Percentiles rank a stretch among this genome's conserved stretches.
These are phyloP conservation scores for Eufriesea mexicana DNA, from an alignment of 1,140 invertebrate species.

Conservation along the genomic window DNA sequence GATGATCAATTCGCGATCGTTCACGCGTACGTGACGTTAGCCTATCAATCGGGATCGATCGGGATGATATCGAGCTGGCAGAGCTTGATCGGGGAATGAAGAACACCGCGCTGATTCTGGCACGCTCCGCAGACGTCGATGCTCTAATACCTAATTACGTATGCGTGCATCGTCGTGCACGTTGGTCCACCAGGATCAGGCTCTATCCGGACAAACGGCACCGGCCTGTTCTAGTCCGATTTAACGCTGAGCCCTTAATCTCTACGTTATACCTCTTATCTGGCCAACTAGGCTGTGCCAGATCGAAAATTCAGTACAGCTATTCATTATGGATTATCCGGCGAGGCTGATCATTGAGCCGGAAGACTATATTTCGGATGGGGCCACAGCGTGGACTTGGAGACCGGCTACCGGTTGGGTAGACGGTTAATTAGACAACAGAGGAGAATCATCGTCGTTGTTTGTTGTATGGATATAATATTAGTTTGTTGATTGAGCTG, in stretches of 20 bases:
- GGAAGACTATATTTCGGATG: conserved; percentile 30
- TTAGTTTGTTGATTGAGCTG: conserved; percentile 13
- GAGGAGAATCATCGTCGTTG: neutral
- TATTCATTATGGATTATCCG: conserved; percentile 52
- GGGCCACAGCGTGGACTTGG: neutral
- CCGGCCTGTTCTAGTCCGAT: conserved; percentile 9
- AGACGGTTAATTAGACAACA: neutral
- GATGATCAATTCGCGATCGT: neutral
- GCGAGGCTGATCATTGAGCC: neutral
- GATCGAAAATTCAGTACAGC: conserved; percentile 43
- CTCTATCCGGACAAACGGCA: conserved; percentile 45
- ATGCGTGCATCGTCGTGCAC: conserved; percentile 33
- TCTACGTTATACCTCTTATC: conserved; percentile 54
- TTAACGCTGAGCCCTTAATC: conserved; percentile 44
- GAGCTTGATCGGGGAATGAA: conserved; percentile 17
- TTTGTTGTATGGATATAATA: neutral
- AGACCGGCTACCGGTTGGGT: neutral
- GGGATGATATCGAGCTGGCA: neutral
- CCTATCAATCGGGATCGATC: neutral
- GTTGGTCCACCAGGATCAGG: conserved; percentile 31
- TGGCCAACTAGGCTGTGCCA: neutral
- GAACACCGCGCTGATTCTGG: conserved; percentile 39
- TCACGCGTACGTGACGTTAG: neutral
- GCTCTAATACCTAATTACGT: conserved; percentile 60
- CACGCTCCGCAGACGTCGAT: conserved; percentile 15